Evolutionary conservation across 2,888 invertebrate genomes (phyloP).

Genomic region (Branchellion lobata): DNA sequence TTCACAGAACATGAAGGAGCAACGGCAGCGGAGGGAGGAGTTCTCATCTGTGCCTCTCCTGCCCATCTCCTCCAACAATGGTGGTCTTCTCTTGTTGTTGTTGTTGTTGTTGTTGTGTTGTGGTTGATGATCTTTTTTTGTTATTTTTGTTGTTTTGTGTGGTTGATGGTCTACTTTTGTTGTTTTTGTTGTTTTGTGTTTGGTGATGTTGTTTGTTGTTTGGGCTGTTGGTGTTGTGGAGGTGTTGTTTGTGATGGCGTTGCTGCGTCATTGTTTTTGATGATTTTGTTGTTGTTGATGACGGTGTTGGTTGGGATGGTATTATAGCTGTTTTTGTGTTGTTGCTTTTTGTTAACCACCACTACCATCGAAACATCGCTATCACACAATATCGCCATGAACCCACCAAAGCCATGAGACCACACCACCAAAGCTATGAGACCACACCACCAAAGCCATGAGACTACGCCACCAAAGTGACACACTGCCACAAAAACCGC

Average conservation of each 20-base stretch:
- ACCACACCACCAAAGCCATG: too few relatives aligned
- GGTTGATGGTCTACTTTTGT: background rate
- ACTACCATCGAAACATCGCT: too few relatives aligned
- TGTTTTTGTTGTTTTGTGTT: background rate
- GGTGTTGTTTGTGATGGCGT: background rate
- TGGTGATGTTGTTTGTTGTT: background rate
- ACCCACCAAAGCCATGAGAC: too few relatives aligned
- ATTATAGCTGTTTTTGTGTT: too few relatives aligned
- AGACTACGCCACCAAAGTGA: too few relatives aligned
- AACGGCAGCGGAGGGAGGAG: slow-evolving; percentile 87
- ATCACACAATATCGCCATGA: too few relatives aligned
- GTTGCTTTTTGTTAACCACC: too few relatives aligned
- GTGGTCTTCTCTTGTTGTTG: slow-evolving; percentile 54
- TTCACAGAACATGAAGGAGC: slow-evolving; percentile 82
- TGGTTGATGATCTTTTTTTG: background rate
- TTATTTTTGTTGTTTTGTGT: background rate
- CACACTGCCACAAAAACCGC: too few relatives aligned
- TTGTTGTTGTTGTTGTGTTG: slow-evolving; percentile 17
- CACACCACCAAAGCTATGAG: too few relatives aligned
- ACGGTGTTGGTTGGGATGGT: too few relatives aligned
- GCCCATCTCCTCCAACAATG: slow-evolving; percentile 61
- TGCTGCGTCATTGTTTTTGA: too few relatives aligned
- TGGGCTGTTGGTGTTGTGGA: background rate
- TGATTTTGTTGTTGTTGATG: too few relatives aligned
- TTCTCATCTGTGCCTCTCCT: slow-evolving; percentile 63